These are phyloP conservation scores for Holacanthella duospinosa DNA, from an alignment of 2,888 invertebrate genomes.

Conservation along the genomic window DNA sequence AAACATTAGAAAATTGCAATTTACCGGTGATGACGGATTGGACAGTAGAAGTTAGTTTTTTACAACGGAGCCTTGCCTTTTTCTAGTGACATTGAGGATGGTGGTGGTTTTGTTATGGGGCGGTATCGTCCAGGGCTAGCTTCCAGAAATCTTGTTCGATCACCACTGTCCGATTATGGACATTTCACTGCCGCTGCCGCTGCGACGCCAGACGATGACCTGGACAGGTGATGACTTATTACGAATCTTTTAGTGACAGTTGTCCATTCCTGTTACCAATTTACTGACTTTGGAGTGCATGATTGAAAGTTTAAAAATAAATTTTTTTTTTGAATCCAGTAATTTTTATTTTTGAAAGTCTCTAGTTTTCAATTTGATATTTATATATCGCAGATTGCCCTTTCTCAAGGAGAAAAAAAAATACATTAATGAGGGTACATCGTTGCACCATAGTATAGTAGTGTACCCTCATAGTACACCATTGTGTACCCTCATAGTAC, in stretches of 20 bases:
- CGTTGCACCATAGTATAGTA: too few relatives aligned
- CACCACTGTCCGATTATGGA: slow-evolving; percentile 34
- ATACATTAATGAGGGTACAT: too few relatives aligned
- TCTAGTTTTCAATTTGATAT: not conserved
- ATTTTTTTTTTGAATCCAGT: too few relatives aligned
- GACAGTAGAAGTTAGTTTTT: too few relatives aligned
- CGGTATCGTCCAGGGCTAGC: slow-evolving; percentile 35
- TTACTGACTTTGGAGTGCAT: not conserved
- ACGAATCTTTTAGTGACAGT: not conserved
- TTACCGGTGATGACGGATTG: too few relatives aligned
- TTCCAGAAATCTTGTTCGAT: slow-evolving; percentile 19
- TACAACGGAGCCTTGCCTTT: too few relatives aligned
- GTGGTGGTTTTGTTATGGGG: slow-evolving; percentile 34
- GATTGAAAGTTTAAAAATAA: too few relatives aligned
- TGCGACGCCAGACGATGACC: slow-evolving; percentile 31
- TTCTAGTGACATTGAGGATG: slow-evolving; percentile 33
- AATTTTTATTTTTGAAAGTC: too few relatives aligned
- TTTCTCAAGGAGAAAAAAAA: too few relatives aligned
- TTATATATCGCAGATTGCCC: not conserved
- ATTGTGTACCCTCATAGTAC: too few relatives aligned
- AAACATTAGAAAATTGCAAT: too few relatives aligned
- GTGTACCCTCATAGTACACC: too few relatives aligned
- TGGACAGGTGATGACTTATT: slow-evolving; percentile 29
- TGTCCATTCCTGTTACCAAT: not conserved
- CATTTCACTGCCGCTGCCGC: slow-evolving; percentile 27